Conservation (phyloP, 2,113 vertebrate genomes). For the Bos javanicus region DNA sequence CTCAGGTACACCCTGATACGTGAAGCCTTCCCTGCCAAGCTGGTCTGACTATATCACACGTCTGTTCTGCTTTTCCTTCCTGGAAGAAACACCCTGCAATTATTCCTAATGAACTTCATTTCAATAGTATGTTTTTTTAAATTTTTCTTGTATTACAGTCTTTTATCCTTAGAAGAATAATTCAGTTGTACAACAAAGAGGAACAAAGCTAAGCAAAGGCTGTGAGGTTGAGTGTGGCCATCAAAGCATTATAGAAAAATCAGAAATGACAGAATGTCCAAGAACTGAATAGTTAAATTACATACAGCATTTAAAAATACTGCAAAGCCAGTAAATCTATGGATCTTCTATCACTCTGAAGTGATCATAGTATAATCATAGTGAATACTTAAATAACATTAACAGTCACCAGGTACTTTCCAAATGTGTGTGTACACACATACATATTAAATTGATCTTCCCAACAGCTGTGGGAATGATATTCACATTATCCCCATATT, state of each 20-base stretch:
- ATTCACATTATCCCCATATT: background rate
- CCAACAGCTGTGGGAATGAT: background rate
- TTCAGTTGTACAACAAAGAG: background rate
- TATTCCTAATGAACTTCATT: background rate
- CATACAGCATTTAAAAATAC: background rate
- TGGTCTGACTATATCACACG: background rate
- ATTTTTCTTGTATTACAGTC: background rate
- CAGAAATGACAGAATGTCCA: background rate
- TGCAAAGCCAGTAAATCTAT: background rate
- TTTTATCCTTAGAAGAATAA: background rate
- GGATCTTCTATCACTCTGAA: background rate
- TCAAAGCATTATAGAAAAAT: background rate
- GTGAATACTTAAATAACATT: background rate
- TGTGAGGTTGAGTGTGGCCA: background rate
- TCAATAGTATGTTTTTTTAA: background rate
- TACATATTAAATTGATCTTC: background rate
- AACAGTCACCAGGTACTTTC: background rate
- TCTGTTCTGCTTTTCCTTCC: background rate
- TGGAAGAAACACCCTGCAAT: background rate
- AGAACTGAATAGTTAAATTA: background rate
- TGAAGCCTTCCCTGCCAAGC: background rate
- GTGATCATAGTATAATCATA: background rate
- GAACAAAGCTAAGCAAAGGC: background rate
- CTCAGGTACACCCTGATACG: background rate
- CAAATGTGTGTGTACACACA: background rate